phyloP scores from a whole-genome alignment of 2,888 invertebrate species.

The Chesias legatella region DNA sequence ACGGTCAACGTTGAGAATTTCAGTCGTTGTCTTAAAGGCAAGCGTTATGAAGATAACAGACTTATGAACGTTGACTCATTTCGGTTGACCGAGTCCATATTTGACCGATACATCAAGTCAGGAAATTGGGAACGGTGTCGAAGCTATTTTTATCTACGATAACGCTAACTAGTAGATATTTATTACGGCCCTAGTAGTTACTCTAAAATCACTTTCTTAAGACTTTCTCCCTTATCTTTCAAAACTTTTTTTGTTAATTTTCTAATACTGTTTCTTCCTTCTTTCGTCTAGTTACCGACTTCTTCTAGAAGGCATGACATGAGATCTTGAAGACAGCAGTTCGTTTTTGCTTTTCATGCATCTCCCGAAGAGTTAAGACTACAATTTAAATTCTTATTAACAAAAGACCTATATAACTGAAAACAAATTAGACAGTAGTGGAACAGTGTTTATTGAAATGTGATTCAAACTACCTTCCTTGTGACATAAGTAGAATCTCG shows the following conservation, averaged over 20 bases:
- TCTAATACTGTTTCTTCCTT: too few species aligned
- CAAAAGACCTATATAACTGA: constrained; percentile 7
- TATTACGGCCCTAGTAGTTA: too few species aligned
- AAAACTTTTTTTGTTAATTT: too few species aligned
- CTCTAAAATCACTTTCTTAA: too few species aligned
- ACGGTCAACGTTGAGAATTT: not conserved
- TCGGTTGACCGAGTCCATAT: constrained; percentile 27
- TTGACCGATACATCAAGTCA: constrained; percentile 35
- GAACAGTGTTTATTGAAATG: too few species aligned
- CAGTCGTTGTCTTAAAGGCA: not conserved
- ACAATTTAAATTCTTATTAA: constrained; percentile 19
- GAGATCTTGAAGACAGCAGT: constrained; percentile 35
- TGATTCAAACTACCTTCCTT: too few species aligned
- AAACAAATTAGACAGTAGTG: not conserved
- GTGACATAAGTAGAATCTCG: too few species aligned
- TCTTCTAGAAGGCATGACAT: constrained; percentile 35
- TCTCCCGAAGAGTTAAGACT: constrained; percentile 23
- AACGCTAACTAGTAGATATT: too few species aligned
- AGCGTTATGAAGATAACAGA: constrained; percentile 5
- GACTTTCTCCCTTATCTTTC: too few species aligned
- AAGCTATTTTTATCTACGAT: too few species aligned
- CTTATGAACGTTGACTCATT: constrained; percentile 15
- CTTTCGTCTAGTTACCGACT: too few species aligned
- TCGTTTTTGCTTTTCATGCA: constrained; percentile 24
- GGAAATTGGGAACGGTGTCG: too few species aligned